Evolutionary conservation across 2,797 vertebrate species (phyloP), one percentile per base, ranked within the genome.

Genomic region (Uromys caudimaculatus): DNA sequence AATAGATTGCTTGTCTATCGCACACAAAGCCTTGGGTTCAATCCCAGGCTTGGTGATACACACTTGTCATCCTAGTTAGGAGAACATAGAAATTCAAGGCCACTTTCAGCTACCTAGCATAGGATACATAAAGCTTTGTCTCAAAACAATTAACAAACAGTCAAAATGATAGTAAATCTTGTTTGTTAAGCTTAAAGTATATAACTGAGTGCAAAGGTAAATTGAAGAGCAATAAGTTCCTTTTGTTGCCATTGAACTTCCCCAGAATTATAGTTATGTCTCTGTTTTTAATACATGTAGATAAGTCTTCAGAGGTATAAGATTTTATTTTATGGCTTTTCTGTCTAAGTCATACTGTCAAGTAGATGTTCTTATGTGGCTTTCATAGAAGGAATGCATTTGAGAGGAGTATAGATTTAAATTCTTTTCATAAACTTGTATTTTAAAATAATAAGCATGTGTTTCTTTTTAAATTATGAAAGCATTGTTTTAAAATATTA

Each of bases 341-440:
- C 88, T 93, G 91, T 94, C 32, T 89, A 89, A 79, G 14, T 92
- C 67, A 41, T 89, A 44, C 10, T 50, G 7, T 67, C n/a, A 75
- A 56, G 75, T 79, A 6, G 32, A 47, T 73, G 21, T 93, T 62
- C 3, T 69, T 89, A 56, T 16, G 77, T 69, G 75, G 71, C 50
- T 95, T 96, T 76, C 21, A 52, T 69, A 95, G 58, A 92, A 85
- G 60, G 90, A 73, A 77, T 90, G 6, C 29, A 71, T 95, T 82
- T 12, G 10, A 86, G 44, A 47, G 90, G 38, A 52, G 5, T 41
- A 90, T 83, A 92, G 44, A 62, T 94, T 93, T n/a, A 90, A 2
- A 56, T 94, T 96, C 94, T 90, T 44, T 86, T 97, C 71, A n/a
- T 90, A 1, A 91, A 84, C 90, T 90, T 93, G 17, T 85, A 82